Conservation (phyloP, 2,113 vertebrate species). For the Empidonax traillii region DNA sequence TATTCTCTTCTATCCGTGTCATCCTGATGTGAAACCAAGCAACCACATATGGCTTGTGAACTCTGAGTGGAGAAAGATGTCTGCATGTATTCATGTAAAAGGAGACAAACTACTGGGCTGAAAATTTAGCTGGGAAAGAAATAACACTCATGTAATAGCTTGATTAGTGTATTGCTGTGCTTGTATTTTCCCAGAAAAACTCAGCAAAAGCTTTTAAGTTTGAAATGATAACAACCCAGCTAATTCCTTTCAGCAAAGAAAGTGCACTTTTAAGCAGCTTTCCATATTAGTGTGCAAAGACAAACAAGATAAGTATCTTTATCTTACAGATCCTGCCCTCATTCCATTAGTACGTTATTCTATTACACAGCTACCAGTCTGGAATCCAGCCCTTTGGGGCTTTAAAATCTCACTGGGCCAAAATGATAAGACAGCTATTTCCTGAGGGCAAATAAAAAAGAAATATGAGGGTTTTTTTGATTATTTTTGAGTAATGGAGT, state of each 20-base stretch:
- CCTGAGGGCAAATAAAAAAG: background rate
- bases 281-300: background rate
- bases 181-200: background rate
- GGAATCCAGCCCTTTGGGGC: background rate
- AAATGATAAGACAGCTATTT: background rate
- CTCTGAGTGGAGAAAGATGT: background rate
- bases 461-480: background rate
- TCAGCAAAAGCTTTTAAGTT: background rate
- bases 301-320: background rate
- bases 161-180: background rate
- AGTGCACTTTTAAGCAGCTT: background rate
- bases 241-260: background rate
- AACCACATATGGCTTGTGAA: background rate
- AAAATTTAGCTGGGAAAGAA: background rate
- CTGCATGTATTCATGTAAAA: background rate
- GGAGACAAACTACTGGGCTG: background rate
- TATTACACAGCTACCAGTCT: background rate
- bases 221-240: background rate
- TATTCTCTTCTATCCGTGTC: background rate
- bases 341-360: background rate
- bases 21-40: background rate
- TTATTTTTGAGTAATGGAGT: background rate
- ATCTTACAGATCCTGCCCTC: background rate
- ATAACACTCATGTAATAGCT: background rate
- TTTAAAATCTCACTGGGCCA: background rate